A percentile compares a stretch with the other conserved stretches of the same genome.
phyloP scores from a whole-genome alignment of 2,888 invertebrate species.

The Encarsia formosa region DNA sequence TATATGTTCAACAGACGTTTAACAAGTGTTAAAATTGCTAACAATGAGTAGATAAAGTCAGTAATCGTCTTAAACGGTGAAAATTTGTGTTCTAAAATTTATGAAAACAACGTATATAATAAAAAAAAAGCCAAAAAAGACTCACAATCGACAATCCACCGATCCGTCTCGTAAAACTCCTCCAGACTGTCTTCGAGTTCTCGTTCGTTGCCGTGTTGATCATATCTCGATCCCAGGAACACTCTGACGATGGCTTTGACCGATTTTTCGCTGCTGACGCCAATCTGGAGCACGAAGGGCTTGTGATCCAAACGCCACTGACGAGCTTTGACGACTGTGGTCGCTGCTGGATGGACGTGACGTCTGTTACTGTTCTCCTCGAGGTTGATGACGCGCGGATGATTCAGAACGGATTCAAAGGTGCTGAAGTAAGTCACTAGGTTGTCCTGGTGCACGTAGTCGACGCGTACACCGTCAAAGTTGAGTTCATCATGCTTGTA shows the following conservation, averaged over 20 bases:
- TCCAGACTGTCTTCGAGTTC: conserved; percentile 39
- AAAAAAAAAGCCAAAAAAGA: neutral
- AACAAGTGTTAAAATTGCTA: too few relatives aligned
- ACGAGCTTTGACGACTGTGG: conserved; percentile 60
- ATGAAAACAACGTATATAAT: neutral
- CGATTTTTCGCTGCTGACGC: conserved; percentile 59
- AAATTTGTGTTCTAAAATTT: neutral
- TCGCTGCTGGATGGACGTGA: conserved; percentile 50
- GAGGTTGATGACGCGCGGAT: conserved; percentile 4
- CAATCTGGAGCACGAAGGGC: conserved; percentile 60
- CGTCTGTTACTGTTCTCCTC: conserved; percentile 53
- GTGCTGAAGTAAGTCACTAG: conserved; percentile 67
- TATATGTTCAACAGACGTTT: too few relatives aligned
- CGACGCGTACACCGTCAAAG: conserved; percentile 60
- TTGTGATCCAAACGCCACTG: conserved; percentile 69
- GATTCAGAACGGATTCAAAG: conserved; percentile 59
- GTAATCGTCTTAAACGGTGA: too few relatives aligned
- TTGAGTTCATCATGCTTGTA: conserved; percentile 61
- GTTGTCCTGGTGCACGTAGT: conserved; percentile 62
- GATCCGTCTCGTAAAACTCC: conserved; percentile 56
- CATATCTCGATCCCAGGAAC: conserved; percentile 67
- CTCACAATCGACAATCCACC: conserved; percentile 40
- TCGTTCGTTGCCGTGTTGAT: conserved; percentile 57
- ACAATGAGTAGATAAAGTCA: too few relatives aligned
- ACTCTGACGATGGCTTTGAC: conserved; percentile 60